Conservation (phyloP, 2,888 invertebrate species). For the Alsophila aescularia region DNA sequence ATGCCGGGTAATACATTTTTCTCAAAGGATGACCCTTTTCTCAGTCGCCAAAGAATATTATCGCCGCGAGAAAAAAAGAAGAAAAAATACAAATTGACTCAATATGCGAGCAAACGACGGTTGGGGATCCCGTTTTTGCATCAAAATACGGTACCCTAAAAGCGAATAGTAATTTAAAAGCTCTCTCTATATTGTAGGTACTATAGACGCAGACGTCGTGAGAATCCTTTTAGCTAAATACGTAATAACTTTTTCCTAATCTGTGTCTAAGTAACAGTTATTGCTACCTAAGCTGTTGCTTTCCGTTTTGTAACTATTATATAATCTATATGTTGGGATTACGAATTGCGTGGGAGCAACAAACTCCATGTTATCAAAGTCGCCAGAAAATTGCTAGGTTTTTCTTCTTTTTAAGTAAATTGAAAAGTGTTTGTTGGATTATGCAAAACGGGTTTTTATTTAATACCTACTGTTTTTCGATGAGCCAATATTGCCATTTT, state of each 20-base stretch:
- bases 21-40: conserved; percentile 29
- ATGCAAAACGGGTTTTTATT: conserved; percentile 33
- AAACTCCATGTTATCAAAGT: conserved; percentile 26
- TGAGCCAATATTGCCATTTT: conserved; percentile 18
- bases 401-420: conserved; percentile 38
- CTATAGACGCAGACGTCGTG: conserved; percentile 12
- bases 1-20: conserved; percentile 15
- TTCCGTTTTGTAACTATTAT: neutral
- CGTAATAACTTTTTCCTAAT: conserved; percentile 15
- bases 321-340: neutral
- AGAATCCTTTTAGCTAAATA: conserved; percentile 36
- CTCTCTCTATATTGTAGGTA: conserved; percentile 32
- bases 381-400: conserved; percentile 20
- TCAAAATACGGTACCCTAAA: conserved; percentile 31
- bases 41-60: conserved; percentile 20
- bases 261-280: neutral
- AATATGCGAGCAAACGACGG: conserved; percentile 30
- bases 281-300: no score
- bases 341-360: conserved; percentile 16
- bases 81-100: conserved; percentile 36
- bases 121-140: conserved; percentile 30
- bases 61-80: conserved; percentile 18
- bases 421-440: conserved; percentile 34
- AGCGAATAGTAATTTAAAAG: conserved; percentile 43
- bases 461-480: conserved; percentile 27